Evolutionary conservation across 1,140 invertebrate species (phyloP).

Genomic region (Drosophila cardini): DNA sequence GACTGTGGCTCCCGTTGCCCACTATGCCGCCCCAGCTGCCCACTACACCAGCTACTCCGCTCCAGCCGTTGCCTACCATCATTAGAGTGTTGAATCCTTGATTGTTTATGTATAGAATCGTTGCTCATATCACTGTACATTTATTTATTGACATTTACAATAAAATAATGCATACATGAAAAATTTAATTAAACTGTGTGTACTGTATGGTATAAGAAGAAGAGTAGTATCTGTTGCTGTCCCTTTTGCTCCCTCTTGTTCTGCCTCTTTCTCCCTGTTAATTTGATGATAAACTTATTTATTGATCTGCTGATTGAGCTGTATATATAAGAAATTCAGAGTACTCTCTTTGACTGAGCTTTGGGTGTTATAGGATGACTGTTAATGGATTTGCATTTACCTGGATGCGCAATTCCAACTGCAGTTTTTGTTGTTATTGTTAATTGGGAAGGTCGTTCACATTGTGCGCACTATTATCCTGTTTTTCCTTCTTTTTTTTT

Average conservation of each 20-base stretch:
- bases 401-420: slow-evolving; percentile 40
- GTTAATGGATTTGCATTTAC: slow-evolving; percentile 17
- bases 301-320: background rate
- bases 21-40: slow-evolving; percentile 50
- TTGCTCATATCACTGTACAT: slow-evolving; percentile 72
- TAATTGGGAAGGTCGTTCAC: slow-evolving; percentile 73
- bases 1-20: slow-evolving; percentile 27
- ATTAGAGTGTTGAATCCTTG: slow-evolving; percentile 49
- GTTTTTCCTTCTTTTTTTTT: slow-evolving; percentile 52
- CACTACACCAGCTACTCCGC: slow-evolving; percentile 61
- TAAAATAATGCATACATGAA: slow-evolving; percentile 74
- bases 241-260: too few relatives aligned
- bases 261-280: too few relatives aligned
- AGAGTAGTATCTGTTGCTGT: too few relatives aligned
- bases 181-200: slow-evolving; percentile 10
- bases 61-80: slow-evolving; percentile 64
- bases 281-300: background rate
- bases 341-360: background rate
- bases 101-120: slow-evolving; percentile 59
- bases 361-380: slow-evolving; percentile 21
- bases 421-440: slow-evolving; percentile 32
- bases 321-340: background rate
- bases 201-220: background rate
- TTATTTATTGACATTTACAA: slow-evolving; percentile 79
- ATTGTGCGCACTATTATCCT: slow-evolving; percentile 61